Percentiles rank a stretch among this genome's conserved stretches.
phyloP scores from a whole-genome alignment of 1,140 invertebrate genomes.

The Ladona fulva region DNA sequence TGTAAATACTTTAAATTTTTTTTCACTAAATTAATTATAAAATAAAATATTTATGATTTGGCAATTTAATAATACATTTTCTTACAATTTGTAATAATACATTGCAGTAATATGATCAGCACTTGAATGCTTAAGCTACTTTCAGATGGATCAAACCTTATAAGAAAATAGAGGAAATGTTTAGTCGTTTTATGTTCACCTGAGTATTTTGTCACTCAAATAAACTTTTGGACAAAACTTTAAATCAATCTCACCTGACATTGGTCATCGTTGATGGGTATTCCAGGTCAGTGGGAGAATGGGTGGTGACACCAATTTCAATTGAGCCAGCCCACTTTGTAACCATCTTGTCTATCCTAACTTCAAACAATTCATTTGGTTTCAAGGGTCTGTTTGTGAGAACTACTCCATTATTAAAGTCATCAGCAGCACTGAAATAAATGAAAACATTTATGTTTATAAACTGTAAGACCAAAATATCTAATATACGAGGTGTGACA shows the following conservation, averaged over 20 bases:
- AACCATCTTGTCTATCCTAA: constrained; percentile 76
- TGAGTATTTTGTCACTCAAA: too few species aligned
- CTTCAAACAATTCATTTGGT: constrained; percentile 84
- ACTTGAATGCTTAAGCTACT: too few species aligned
- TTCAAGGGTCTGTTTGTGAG: constrained; percentile 74
- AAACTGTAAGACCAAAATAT: not conserved
- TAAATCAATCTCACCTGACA: constrained; percentile 54
- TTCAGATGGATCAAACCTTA: too few species aligned
- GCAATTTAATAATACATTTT: too few species aligned
- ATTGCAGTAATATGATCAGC: too few species aligned
- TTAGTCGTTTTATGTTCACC: too few species aligned
- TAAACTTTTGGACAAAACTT: not conserved
- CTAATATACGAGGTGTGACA: too few species aligned
- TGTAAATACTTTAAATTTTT: too few species aligned
- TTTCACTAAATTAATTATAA: too few species aligned
- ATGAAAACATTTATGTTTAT: not conserved
- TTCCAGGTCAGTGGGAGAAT: constrained; percentile 76
- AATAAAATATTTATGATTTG: too few species aligned
- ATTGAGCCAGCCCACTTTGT: constrained; percentile 94
- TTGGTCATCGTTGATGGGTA: constrained; percentile 96
- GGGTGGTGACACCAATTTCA: constrained; percentile 89
- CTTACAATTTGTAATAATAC: too few species aligned
- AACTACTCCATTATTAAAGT: constrained; percentile 95
- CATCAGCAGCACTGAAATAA: constrained; percentile 68
- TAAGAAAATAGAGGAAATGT: too few species aligned